Evolutionary conservation across 2,797 vertebrate genomes (phyloP).

Genomic region (Pempheris klunzingeri): DNA sequence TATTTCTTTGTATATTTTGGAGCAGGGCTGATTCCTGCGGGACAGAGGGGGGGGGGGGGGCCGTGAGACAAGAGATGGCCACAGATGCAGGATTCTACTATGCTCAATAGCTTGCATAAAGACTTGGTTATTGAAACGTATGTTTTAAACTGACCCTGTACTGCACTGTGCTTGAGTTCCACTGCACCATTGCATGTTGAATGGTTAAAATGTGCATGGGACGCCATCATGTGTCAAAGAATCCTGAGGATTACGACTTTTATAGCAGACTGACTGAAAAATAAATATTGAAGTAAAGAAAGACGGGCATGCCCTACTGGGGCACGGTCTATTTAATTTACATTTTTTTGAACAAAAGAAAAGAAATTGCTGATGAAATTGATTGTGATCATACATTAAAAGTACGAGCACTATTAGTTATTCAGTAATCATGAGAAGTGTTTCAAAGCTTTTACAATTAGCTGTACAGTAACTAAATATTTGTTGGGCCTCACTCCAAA

Average conservation of each 20-base stretch:
- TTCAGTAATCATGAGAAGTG: slow-evolving; percentile 16
- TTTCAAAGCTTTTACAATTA: slow-evolving; percentile 11
- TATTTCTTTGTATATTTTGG: not conserved
- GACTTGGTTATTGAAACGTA: slow-evolving; percentile 12
- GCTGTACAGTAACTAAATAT: slow-evolving; percentile 30
- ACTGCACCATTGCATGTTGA: slow-evolving; percentile 22
- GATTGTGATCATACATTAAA: not conserved
- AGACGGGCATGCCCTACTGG: not conserved
- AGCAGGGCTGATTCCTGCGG: slow-evolving; percentile 25
- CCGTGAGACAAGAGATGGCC: slow-evolving; percentile 2
- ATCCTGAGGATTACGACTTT: slow-evolving; percentile 42
- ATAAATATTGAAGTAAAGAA: not conserved
- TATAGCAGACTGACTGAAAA: not conserved
- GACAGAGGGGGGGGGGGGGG: slow-evolving; percentile 19
- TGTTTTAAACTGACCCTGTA: slow-evolving; percentile 44
- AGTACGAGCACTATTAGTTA: not conserved
- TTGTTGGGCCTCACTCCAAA: slow-evolving; percentile 26
- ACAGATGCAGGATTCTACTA: slow-evolving; percentile 22
- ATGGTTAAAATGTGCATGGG: slow-evolving; percentile 1
- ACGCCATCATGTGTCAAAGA: not conserved
- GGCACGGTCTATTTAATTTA: not conserved
- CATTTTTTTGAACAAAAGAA: too few relatives aligned
- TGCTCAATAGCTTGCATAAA: slow-evolving; percentile 41
- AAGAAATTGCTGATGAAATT: not conserved
- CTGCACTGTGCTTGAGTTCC: slow-evolving; percentile 57